phyloP scores from a whole-genome alignment of 2,113 vertebrate species.

The Ceuthmochares aereus region DNA sequence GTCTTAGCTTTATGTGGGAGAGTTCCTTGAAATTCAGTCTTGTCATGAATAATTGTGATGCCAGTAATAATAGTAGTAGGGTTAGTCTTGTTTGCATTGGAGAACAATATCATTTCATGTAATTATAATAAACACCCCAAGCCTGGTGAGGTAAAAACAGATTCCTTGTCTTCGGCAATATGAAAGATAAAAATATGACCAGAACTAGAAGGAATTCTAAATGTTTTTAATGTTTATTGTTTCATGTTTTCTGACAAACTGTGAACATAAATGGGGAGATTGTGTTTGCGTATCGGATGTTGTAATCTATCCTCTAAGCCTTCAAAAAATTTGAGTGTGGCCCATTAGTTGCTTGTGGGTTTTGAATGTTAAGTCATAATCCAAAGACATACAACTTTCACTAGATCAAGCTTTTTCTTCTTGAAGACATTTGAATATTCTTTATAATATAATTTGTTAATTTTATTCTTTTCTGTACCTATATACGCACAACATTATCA shows the following conservation, averaged over 20 bases:
- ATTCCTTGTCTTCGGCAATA: slow-evolving; percentile 26
- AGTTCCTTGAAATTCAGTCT: not conserved
- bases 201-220: not conserved
- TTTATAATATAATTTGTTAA: not conserved
- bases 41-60: not conserved
- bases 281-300: not conserved
- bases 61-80: not conserved
- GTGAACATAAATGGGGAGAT: not conserved
- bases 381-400: not conserved
- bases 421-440: not conserved
- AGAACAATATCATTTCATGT: slow-evolving; percentile 2
- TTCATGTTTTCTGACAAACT: not conserved
- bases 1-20: not conserved
- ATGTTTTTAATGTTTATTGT: not conserved
- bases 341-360: not conserved
- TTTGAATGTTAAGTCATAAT: not conserved
- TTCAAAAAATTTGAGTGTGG: not conserved
- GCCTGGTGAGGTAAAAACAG: not conserved
- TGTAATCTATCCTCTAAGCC: not conserved
- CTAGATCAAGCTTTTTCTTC: not conserved
- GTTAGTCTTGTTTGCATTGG: not conserved
- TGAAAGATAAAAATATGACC: not conserved
- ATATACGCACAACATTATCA: not conserved
- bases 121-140: not conserved
- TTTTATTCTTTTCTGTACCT: not conserved